phyloP scores from a whole-genome alignment of 1,140 invertebrate species.

The Bradynema listronoti region DNA sequence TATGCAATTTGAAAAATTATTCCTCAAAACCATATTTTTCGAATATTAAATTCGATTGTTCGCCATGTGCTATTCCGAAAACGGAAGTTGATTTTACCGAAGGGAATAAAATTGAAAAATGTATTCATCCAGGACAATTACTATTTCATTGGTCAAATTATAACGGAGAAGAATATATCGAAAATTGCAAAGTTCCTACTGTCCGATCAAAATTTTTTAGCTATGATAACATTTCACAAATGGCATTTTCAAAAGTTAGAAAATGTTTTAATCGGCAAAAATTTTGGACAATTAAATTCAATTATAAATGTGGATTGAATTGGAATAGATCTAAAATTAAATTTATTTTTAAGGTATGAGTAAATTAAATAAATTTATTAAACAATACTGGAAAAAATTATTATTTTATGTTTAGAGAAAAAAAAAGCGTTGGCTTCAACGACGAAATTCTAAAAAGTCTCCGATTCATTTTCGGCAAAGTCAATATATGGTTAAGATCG shows the following conservation, averaged over 20 bases:
- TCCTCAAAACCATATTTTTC: background rate
- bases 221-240: constrained; percentile 25
- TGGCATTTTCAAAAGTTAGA: constrained; percentile 36
- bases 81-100: background rate
- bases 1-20: too few species aligned
- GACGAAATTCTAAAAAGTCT: constrained; percentile 49
- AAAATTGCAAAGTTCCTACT: constrained; percentile 11
- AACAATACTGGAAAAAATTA: background rate
- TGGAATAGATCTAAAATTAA: background rate
- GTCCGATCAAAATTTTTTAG: constrained; percentile 31
- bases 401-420: constrained; percentile 14
- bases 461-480: constrained; percentile 52
- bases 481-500: constrained; percentile 58
- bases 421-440: constrained; percentile 43
- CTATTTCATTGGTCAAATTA: constrained; percentile 37
- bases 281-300: constrained; percentile 22
- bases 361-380: background rate
- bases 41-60: background rate
- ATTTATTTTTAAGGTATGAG: background rate
- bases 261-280: constrained; percentile 39
- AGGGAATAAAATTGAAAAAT: background rate
- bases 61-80: background rate
- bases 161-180: background rate
- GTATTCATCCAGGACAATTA: constrained; percentile 47
- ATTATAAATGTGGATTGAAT: constrained; percentile 23